phyloP scores from a whole-genome alignment of 1,140 invertebrate species.

The Ceratina calcarata region DNA sequence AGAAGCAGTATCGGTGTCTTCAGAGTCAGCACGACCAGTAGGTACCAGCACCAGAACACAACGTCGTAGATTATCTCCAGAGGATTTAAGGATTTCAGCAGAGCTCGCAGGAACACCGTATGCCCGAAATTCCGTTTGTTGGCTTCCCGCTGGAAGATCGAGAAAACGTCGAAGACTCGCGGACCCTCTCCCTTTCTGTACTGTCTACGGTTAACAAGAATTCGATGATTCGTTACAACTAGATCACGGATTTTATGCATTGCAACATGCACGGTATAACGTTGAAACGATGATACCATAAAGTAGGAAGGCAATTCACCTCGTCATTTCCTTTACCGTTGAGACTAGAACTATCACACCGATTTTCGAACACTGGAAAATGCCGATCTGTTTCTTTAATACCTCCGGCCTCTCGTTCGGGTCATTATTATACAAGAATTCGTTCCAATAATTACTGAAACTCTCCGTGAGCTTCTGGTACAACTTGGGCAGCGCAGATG shows the following conservation, averaged over 20 bases:
- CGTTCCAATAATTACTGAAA: constrained; percentile 88
- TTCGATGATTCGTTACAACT: no score
- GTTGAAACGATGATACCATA: background rate
- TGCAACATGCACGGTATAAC: background rate
- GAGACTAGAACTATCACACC: constrained; percentile 82
- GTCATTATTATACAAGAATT: constrained; percentile 89
- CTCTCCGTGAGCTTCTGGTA: constrained; percentile 85
- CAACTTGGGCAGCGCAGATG: constrained; percentile 84
- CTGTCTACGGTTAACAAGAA: constrained; percentile 51
- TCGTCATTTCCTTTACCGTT: constrained; percentile 82
- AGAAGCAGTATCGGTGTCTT: constrained; percentile 71
- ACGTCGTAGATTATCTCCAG: constrained; percentile 52
- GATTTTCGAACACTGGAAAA: constrained; percentile 83
- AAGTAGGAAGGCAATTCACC: constrained; percentile 45
- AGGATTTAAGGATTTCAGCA: constrained; percentile 69
- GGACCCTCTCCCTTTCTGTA: constrained; percentile 66
- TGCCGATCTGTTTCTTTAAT: constrained; percentile 82
- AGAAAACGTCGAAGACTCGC: constrained; percentile 24
- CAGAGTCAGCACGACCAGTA: constrained; percentile 60
- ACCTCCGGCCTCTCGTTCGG: constrained; percentile 86
- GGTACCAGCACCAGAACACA: constrained; percentile 69
- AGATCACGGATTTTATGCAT: background rate
- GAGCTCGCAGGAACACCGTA: constrained; percentile 52
- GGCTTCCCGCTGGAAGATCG: constrained; percentile 67
- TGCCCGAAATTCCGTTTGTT: constrained; percentile 70